Base-by-base conservation (phyloP, 2,888 invertebrate species). In the Troides oblongomaculatus region DNA sequence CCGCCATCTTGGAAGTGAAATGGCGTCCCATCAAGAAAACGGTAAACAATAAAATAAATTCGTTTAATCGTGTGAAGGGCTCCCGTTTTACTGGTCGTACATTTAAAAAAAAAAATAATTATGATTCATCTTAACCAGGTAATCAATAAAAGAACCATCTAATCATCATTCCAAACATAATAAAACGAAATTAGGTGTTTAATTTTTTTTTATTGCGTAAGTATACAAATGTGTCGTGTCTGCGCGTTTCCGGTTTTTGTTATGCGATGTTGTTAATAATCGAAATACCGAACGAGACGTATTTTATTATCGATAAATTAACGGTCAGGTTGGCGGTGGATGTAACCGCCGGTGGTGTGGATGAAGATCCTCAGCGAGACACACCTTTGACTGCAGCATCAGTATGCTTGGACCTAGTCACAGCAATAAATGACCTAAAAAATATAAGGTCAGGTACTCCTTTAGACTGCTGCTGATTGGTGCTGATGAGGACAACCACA, bases 1-100 rank as follows among this genome's bases (percentile, higher is more conserved):
- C 73, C 73, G 75, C 74, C 74, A 73, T 74, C 68, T 74, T 74
- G 72, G 69, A 68, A 68, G 66, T 63, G 72, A 72, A 69, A 71
- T 61, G 61, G 36, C 66, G 36, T 61, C 36, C 39, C 56, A 39
- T 56, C 61, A 5, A 39, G 50, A 66, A 64, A 64, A 21, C 62
- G n/a, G 56, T 43, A 65, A 62, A 57, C 62, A 69, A 69, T 71
- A 68, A 69, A 72, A 71, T 56, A 60, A 36, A 30, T 61, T 70
- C 53, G 64, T 66, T 62, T 64, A 50, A 63, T 58, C 59, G 53
- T 58, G 67, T 63, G 73, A 36, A 56, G 21, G 14, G 63, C 53
- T 30, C 30, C 36, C 8, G 18, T 64, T 64, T 60, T 36, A 61
- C 30, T n/a, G 23, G 5, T 14, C 21, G 36, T 30, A 25, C 61